These are phyloP conservation scores for Florisuga fusca DNA, from an alignment of 2,797 vertebrate species.

Conservation along the genomic window DNA sequence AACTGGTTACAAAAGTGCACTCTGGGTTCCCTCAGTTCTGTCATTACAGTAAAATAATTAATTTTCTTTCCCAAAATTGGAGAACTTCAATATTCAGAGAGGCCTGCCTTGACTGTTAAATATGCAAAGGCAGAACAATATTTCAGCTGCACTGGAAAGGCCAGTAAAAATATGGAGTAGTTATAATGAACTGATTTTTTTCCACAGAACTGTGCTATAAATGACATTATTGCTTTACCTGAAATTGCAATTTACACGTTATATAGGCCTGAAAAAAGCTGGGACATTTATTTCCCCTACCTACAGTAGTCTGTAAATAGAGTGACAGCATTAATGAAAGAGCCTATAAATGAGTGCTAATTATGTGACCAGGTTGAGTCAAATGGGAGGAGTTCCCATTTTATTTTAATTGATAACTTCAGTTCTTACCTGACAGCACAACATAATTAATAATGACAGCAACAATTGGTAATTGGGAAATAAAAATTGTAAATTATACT, in stretches of 20 bases:
- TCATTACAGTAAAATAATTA: neutral
- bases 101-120: neutral
- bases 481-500: neutral
- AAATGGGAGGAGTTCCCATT: conserved; percentile 3
- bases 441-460: neutral
- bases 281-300: neutral
- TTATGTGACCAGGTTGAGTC: neutral
- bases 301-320: neutral
- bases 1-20: neutral
- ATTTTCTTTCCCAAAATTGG: neutral
- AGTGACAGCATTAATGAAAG: neutral
- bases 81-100: neutral
- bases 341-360: conserved; percentile 36
- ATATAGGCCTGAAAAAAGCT: neutral
- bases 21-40: neutral
- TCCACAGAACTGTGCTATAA: neutral
- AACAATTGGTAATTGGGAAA: neutral
- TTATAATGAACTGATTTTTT: neutral
- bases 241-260: conserved; percentile 15
- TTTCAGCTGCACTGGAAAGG: neutral
- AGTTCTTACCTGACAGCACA: neutral
- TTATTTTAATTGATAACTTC: neutral
- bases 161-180: neutral
- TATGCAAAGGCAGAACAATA: neutral
- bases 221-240: neutral